A percentile compares a stretch with the other conserved stretches of the same genome.
Conservation (phyloP, 1,140 invertebrate genomes). For the Chlorops oryzae region DNA sequence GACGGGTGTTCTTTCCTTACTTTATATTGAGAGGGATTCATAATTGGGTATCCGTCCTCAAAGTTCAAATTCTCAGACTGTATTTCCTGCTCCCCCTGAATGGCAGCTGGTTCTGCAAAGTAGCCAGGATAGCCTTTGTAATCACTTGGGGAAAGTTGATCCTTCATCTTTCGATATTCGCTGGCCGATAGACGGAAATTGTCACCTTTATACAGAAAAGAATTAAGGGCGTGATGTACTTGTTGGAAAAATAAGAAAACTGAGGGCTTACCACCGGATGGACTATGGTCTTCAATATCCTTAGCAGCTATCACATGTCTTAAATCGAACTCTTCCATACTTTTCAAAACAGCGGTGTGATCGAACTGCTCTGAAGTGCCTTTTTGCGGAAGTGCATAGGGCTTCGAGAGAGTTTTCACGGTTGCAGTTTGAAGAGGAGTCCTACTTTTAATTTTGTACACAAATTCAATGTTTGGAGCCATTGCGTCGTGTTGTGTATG, state of each 20-base stretch:
- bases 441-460: slow-evolving; percentile 43
- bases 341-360: slow-evolving; percentile 36
- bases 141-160: slow-evolving; percentile 23
- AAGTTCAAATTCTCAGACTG: slow-evolving; percentile 1
- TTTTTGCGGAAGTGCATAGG: slow-evolving; percentile 34
- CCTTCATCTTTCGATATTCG: slow-evolving; percentile 36
- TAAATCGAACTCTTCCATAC: slow-evolving; percentile 41
- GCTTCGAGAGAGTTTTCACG: slow-evolving; percentile 41
- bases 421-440: slow-evolving; percentile 41
- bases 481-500: slow-evolving; percentile 21
- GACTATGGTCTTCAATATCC: slow-evolving; percentile 18
- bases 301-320: slow-evolving; percentile 39
- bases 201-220: slow-evolving; percentile 36
- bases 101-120: slow-evolving; percentile 32
- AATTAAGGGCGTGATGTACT: slow-evolving; percentile 47
- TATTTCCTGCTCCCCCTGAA: not conserved
- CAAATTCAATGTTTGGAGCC: slow-evolving; percentile 40
- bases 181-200: slow-evolving; percentile 18
- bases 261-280: not conserved
- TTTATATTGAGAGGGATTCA: slow-evolving; percentile 39
- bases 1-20: slow-evolving; percentile 36
- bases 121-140: slow-evolving; percentile 41
- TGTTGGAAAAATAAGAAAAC: slow-evolving; percentile 12
- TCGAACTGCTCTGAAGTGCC: slow-evolving; percentile 32
- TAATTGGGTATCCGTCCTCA: slow-evolving; percentile 30